phyloP scores from a whole-genome alignment of 1,140 invertebrate species.

The Bombus consobrinus region DNA sequence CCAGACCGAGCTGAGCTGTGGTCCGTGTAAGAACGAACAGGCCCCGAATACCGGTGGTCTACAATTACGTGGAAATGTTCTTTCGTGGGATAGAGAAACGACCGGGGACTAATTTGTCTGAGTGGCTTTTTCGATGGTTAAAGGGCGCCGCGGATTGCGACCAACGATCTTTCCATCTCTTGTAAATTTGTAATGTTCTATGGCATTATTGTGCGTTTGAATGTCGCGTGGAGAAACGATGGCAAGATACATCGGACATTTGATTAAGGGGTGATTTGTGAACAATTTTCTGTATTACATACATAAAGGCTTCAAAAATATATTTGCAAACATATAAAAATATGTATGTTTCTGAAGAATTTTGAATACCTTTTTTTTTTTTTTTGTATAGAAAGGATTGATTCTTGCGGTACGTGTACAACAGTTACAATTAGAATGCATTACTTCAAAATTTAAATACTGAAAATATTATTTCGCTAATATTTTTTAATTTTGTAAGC shows the following conservation, averaged over 20 bases:
- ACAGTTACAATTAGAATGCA: no score
- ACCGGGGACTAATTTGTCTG: constrained; percentile 79
- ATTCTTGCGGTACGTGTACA: neutral
- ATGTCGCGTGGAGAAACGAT: neutral
- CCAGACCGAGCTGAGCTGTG: constrained; percentile 31
- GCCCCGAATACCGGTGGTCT: constrained; percentile 48
- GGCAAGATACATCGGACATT: neutral
- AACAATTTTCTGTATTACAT: neutral
- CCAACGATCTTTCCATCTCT: constrained; percentile 1
- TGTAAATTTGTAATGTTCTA: neutral
- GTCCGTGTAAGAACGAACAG: constrained; percentile 70
- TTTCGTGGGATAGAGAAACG: constrained; percentile 34
- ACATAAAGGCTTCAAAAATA: neutral
- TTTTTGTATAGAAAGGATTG: neutral
- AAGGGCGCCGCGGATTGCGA: constrained; percentile 35
- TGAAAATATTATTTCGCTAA: neutral
- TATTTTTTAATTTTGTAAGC: neutral
- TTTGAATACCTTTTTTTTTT: neutral
- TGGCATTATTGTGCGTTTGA: neutral
- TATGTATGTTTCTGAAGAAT: neutral
- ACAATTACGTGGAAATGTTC: constrained; percentile 53
- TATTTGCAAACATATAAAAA: no score
- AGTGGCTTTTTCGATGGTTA: constrained; percentile 78
- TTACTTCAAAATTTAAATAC: neutral
- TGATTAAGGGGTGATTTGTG: neutral